Evolutionary conservation across 2,888 invertebrate genomes (phyloP).

Genomic region (Nymphalis urticae): DNA sequence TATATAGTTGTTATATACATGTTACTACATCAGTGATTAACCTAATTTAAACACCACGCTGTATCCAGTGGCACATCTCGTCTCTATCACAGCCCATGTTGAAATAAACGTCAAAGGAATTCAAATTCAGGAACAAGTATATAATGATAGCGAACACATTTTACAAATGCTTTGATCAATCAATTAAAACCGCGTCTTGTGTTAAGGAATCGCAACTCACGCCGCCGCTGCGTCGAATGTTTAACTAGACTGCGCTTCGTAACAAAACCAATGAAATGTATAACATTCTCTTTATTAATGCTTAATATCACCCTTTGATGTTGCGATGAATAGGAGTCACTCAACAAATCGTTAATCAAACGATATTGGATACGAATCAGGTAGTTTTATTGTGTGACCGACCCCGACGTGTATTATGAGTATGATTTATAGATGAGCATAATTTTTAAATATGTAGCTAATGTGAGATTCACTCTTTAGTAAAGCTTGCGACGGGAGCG

Average conservation of each 20-base stretch:
- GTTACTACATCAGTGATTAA: too few relatives aligned
- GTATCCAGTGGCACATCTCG: too few relatives aligned
- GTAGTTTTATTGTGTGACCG: conserved; percentile 74
- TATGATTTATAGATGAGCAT: conserved; percentile 70
- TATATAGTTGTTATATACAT: too few relatives aligned
- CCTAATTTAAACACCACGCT: too few relatives aligned
- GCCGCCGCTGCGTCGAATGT: conserved; percentile 29
- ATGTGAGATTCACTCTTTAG: conserved; percentile 53
- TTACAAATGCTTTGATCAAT: conserved; percentile 37
- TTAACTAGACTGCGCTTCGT: conserved; percentile 40
- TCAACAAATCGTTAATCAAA: conserved; percentile 81
- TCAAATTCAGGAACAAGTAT: too few relatives aligned
- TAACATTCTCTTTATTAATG: conserved; percentile 75
- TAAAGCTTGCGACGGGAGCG: conserved; percentile 45
- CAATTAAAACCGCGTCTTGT: conserved; percentile 39
- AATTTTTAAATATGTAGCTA: conserved; percentile 67
- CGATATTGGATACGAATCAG: conserved; percentile 75
- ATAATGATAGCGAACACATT: too few relatives aligned
- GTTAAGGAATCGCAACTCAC: conserved; percentile 41
- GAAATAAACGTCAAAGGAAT: too few relatives aligned
- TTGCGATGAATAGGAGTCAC: conserved; percentile 75
- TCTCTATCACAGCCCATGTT: too few relatives aligned
- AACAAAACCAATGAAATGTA: conserved; percentile 42
- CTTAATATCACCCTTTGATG: conserved; percentile 78
- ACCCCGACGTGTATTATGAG: conserved; percentile 66